These are phyloP conservation scores for Gymnogyps californianus DNA, from an alignment of 2,113 vertebrate species.

Conservation along the genomic window DNA sequence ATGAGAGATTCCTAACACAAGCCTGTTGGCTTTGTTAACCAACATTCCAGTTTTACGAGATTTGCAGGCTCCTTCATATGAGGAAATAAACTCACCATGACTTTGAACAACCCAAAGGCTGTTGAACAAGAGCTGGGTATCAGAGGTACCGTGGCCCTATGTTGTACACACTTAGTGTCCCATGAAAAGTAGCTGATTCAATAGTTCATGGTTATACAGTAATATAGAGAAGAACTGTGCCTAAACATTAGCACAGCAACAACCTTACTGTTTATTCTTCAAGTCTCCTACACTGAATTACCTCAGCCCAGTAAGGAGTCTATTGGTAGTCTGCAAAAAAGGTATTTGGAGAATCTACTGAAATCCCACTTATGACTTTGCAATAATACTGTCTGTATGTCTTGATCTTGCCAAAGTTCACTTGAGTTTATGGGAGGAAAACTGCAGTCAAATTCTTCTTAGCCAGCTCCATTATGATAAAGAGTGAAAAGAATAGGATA, in stretches of 20 bases:
- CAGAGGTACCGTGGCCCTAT: not conserved
- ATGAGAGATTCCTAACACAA: not conserved
- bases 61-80: not conserved
- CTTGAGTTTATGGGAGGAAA: constrained; percentile 10
- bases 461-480: not conserved
- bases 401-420: constrained; percentile 13
- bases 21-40: not conserved
- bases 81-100: not conserved
- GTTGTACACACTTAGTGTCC: rapidly evolving
- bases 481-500: not conserved
- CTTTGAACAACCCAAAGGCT: not conserved
- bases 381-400: not conserved
- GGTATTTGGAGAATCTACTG: constrained; percentile 15
- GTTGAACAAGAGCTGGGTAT: not conserved
- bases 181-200: not conserved
- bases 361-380: constrained; percentile 11
- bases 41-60: not conserved
- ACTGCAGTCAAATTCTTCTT: not conserved
- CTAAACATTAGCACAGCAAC: constrained; percentile 3
- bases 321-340: not conserved
- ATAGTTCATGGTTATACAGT: not conserved
- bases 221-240: not conserved
- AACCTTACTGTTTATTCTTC: not conserved
- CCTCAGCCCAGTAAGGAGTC: not conserved
- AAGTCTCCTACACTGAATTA: not conserved